Evolutionary conservation across 1,140 invertebrate species (phyloP).

Genomic region (Calycopis cecrops): DNA sequence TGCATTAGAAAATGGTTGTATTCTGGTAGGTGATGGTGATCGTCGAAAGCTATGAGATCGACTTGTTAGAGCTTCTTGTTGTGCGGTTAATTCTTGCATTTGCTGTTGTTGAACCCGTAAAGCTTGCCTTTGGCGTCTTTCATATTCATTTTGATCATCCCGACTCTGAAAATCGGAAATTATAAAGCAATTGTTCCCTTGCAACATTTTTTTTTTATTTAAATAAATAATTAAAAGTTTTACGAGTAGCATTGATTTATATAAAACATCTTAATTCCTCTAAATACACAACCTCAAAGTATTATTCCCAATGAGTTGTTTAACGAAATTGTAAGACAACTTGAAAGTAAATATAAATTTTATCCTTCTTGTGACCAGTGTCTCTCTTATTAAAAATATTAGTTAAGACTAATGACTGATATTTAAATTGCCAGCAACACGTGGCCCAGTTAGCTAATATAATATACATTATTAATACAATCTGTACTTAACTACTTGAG

Average conservation of each 20-base stretch:
- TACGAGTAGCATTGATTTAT: too few relatives aligned
- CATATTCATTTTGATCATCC: conserved; percentile 93
- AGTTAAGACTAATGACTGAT: too few relatives aligned
- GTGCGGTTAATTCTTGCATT: conserved; percentile 49
- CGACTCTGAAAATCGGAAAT: conserved; percentile 77
- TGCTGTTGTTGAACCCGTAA: conserved; percentile 82
- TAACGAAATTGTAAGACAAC: not conserved
- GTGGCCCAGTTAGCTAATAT: too few relatives aligned
- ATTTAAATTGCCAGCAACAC: too few relatives aligned
- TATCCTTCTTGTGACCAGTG: too few relatives aligned
- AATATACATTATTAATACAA: too few relatives aligned
- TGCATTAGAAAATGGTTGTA: conserved; percentile 53
- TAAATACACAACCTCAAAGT: too few relatives aligned
- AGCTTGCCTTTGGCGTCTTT: conserved; percentile 87
- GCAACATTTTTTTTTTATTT: too few relatives aligned
- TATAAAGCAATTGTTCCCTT: not conserved
- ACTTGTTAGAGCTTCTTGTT: conserved; percentile 66
- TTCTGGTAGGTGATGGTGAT: conserved; percentile 50
- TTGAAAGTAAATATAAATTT: not conserved
- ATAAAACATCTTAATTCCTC: too few relatives aligned
- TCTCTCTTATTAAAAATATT: too few relatives aligned
- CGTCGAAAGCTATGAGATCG: conserved; percentile 82
- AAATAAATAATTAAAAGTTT: conserved; percentile 2
- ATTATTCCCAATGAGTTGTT: too few relatives aligned
- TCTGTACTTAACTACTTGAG: too few relatives aligned